Evolutionary conservation across 2,797 vertebrate species (phyloP).

Genomic region (Novumbra hubbsi): DNA sequence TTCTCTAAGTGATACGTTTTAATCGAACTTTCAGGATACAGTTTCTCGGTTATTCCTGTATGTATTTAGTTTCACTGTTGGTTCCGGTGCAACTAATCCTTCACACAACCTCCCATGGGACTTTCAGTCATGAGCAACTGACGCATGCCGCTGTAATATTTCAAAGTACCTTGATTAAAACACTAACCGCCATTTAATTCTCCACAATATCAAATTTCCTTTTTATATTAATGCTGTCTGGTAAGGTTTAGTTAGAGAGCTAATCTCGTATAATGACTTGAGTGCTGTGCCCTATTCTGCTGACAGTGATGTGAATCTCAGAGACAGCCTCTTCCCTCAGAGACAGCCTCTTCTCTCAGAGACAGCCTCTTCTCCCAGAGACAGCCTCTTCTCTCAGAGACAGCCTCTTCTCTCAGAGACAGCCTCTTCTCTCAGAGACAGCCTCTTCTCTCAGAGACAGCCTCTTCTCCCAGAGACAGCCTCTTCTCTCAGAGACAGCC

Average conservation of each 20-base stretch:
- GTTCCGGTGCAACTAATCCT: not conserved
- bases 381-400: no score
- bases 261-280: conserved; percentile 30
- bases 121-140: conserved; percentile 23
- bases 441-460: no score
- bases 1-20: not conserved
- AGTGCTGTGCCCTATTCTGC: conserved; percentile 1
- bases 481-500: no score
- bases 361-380: no score
- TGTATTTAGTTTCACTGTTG: not conserved
- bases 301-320: not conserved
- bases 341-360: no score
- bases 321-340: not conserved
- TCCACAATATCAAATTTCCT: conserved; percentile 33
- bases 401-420: no score
- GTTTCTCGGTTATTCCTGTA: not conserved
- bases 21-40: not conserved
- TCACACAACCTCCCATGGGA: conserved; percentile 10
- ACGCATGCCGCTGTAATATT: conserved; percentile 1
- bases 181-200: conserved; percentile 39
- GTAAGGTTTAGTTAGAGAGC: conserved; percentile 44
- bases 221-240: conserved; percentile 40
- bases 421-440: no score
- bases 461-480: no score
- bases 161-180: conserved; percentile 41